phyloP scores from a whole-genome alignment of 2,888 invertebrate genomes.

The Cantharis flavilabris region DNA sequence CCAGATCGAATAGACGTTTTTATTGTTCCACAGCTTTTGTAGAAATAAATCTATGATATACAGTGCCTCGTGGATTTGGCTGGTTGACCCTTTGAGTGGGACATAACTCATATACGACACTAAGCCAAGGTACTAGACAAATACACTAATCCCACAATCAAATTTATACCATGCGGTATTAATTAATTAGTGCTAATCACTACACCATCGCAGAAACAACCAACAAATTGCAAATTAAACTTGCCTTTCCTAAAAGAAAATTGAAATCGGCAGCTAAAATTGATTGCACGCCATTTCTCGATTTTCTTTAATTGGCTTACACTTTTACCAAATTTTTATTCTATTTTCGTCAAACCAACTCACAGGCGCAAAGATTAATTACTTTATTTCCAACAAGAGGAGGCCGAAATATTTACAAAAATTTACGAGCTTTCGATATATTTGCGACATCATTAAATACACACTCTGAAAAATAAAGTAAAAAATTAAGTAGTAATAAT shows the following conservation, averaged over 20 bases:
- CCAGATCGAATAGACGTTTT: conserved; percentile 30
- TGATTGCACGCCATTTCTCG: background rate
- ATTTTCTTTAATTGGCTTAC: background rate
- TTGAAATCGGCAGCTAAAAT: background rate
- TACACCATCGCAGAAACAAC: background rate
- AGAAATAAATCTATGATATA: conserved; percentile 34
- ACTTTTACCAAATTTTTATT: background rate
- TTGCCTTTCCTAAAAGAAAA: background rate
- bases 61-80: conserved; percentile 31
- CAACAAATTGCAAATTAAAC: background rate
- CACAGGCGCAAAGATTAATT: background rate
- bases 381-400: background rate
- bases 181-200: background rate
- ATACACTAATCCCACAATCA: conserved; percentile 32
- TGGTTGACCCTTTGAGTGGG: conserved; percentile 30
- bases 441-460: no score
- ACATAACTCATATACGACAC: conserved; percentile 35
- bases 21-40: conserved; percentile 28
- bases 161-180: conserved; percentile 26
- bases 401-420: background rate
- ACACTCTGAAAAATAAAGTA: no score
- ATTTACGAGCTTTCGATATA: background rate
- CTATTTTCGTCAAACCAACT: background rate
- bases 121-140: conserved; percentile 33
- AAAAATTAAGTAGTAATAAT: no score